Conservation (phyloP, 2,797 vertebrate genomes). For the Phoeniculus purpureus region DNA sequence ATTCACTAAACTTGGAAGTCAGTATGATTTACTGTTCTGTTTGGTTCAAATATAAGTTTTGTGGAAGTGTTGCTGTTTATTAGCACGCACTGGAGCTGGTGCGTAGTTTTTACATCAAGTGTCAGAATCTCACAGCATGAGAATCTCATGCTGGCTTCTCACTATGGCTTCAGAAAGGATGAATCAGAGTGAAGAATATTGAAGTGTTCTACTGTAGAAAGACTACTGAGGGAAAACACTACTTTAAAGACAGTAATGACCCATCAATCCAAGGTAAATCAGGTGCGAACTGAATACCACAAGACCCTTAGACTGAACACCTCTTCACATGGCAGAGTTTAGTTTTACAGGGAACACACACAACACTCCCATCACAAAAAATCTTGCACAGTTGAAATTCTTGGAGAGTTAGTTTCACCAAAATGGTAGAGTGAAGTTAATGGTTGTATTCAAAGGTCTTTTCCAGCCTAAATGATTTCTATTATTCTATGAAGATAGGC, state of each 20-base stretch:
- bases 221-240: neutral
- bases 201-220: neutral
- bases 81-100: neutral
- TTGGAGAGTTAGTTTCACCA: neutral
- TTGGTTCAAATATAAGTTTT: neutral
- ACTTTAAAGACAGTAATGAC: neutral
- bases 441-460: too few relatives aligned
- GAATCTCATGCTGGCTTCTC: too few relatives aligned
- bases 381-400: neutral
- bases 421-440: neutral
- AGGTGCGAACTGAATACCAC: neutral
- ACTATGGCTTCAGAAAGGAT: neutral
- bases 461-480: too few relatives aligned
- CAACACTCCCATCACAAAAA: neutral
- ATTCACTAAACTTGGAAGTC: neutral
- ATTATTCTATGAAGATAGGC: neutral
- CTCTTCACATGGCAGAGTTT: neutral
- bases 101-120: constrained; percentile 14
- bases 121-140: neutral
- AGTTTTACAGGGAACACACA: neutral
- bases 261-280: neutral
- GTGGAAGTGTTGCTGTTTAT: neutral
- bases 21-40: neutral
- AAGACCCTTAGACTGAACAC: neutral
- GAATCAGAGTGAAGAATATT: neutral